These are phyloP conservation scores for Micrasema minimum DNA, from an alignment of 1,140 invertebrate species.

Conservation along the genomic window DNA sequence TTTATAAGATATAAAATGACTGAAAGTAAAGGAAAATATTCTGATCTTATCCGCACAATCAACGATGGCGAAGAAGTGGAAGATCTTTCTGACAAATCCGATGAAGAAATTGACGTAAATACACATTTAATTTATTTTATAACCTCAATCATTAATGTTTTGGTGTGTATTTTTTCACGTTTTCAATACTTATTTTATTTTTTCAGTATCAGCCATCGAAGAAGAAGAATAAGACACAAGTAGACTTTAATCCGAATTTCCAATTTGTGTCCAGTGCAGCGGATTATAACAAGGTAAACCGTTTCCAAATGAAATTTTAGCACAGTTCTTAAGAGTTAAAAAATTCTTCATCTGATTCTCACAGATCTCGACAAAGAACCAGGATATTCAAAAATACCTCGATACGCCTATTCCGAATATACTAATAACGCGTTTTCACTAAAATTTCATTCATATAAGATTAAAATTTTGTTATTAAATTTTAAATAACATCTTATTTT, in stretches of 20 bases:
- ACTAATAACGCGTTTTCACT: too few relatives aligned
- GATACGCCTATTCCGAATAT: too few relatives aligned
- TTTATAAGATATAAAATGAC: too few relatives aligned
- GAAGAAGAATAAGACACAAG: conserved; percentile 75
- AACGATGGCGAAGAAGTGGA: conserved; percentile 81
- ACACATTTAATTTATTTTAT: conserved; percentile 38
- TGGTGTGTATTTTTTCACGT: conserved; percentile 10
- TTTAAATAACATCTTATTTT: too few relatives aligned
- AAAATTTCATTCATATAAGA: too few relatives aligned
- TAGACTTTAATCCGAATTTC: conserved; percentile 80
- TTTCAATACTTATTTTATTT: conserved; percentile 13
- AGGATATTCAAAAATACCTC: too few relatives aligned
- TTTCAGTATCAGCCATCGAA: conserved; percentile 83
- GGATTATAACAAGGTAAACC: conserved; percentile 78
- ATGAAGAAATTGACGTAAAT: conserved; percentile 82
- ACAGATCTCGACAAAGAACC: too few relatives aligned
- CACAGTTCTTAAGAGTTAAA: too few relatives aligned
- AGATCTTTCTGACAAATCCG: conserved; percentile 82
- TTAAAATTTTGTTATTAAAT: too few relatives aligned
- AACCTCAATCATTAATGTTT: too few relatives aligned
- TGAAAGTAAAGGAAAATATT: conserved; percentile 40
- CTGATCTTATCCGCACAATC: conserved; percentile 71
- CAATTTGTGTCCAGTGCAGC: conserved; percentile 77
- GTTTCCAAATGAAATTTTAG: too few relatives aligned
- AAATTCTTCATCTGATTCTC: too few relatives aligned